Percentiles rank a stretch among this genome's conserved stretches.
Conservation (phyloP, 2,888 invertebrate species). For the Lasiommata megera region DNA sequence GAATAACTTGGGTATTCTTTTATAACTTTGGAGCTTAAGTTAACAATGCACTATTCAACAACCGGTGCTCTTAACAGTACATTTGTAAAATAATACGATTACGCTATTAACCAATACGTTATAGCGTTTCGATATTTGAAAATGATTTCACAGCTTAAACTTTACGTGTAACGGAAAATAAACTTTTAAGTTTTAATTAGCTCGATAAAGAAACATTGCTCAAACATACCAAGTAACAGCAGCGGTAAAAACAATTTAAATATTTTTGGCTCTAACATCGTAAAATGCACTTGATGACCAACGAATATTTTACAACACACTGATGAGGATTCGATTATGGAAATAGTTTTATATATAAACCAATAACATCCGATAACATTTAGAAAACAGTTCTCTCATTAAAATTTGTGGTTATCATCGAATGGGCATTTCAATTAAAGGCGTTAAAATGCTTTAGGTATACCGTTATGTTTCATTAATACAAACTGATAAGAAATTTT, state of each 20-base stretch:
- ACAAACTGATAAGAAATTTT: too few species aligned
- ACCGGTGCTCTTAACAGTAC: too few species aligned
- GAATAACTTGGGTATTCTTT: too few species aligned
- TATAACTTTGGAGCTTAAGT: too few species aligned
- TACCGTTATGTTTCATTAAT: too few species aligned
- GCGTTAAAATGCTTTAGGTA: background rate
- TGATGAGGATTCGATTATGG: background rate
- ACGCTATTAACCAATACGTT: too few species aligned
- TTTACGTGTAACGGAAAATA: too few species aligned
- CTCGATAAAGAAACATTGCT: background rate
- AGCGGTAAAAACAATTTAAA: background rate
- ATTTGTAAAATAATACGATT: too few species aligned
- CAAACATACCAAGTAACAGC: constrained; percentile 5
- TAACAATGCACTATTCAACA: too few species aligned
- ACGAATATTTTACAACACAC: background rate
- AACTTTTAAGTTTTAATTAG: too few species aligned
- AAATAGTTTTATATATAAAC: background rate
- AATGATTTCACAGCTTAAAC: too few species aligned
- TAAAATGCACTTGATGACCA: background rate
- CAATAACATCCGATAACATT: background rate
- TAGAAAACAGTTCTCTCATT: background rate
- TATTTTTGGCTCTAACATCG: background rate
- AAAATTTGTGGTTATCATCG: background rate
- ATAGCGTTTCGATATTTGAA: too few species aligned
- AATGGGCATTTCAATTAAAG: background rate